These are phyloP conservation scores for Automeris io DNA, from an alignment of 2,888 invertebrate species.

Conservation along the genomic window DNA sequence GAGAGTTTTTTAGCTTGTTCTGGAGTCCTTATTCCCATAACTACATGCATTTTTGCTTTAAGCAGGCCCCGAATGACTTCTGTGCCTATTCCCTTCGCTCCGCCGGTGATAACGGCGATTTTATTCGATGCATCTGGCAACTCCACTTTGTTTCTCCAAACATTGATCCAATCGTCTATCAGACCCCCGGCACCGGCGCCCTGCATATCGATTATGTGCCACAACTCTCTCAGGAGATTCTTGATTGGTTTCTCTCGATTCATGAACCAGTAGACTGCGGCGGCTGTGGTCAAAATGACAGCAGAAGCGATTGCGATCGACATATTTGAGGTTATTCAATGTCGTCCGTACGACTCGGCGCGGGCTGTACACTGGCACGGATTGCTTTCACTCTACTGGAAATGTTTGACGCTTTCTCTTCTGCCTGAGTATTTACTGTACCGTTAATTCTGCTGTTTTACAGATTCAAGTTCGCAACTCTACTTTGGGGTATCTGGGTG, in stretches of 20 bases:
- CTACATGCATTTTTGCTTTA: conserved; percentile 85
- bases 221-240: conserved; percentile 69
- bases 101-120: conserved; percentile 90
- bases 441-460: conserved; percentile 53
- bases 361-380: conserved; percentile 44
- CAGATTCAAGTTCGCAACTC: conserved; percentile 9
- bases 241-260: conserved; percentile 74
- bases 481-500: neutral
- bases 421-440: conserved; percentile 47
- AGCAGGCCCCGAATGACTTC: conserved; percentile 86
- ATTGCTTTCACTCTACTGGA: conserved; percentile 62
- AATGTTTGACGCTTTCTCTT: conserved; percentile 69
- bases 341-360: conserved; percentile 50
- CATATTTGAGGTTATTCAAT: conserved; percentile 57
- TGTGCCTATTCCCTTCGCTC: conserved; percentile 89
- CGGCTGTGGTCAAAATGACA: conserved; percentile 39
- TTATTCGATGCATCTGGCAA: conserved; percentile 80
- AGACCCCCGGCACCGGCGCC: conserved; percentile 76
- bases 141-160: conserved; percentile 77
- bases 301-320: conserved; percentile 43
- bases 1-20: conserved; percentile 59
- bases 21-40: conserved; percentile 84
- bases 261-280: conserved; percentile 59
- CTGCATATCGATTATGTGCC: conserved; percentile 76
- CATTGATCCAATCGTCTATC: conserved; percentile 77